phyloP scores from a whole-genome alignment of 2,113 vertebrate genomes.

The Peucedramus taeniatus region DNA sequence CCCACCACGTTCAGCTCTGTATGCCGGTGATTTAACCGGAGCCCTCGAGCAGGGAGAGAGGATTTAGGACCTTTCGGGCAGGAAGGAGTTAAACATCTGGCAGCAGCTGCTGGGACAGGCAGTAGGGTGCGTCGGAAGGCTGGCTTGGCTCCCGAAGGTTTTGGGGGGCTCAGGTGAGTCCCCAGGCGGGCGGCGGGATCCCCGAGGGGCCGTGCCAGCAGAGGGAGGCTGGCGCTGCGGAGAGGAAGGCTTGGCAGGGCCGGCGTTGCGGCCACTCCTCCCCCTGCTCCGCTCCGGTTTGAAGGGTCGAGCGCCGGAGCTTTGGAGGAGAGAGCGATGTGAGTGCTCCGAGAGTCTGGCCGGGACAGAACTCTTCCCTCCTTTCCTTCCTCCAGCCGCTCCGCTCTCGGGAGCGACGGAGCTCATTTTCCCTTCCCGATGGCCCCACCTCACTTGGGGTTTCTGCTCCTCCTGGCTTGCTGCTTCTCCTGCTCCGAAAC shows the following conservation, averaged over 20 bases:
- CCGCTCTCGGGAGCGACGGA: accelerated
- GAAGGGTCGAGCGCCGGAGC: conserved; percentile 29
- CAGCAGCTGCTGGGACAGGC: neutral
- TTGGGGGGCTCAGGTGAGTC: neutral
- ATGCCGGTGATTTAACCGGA: neutral
- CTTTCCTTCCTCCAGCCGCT: neutral
- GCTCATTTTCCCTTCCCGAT: neutral
- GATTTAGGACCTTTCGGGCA: neutral
- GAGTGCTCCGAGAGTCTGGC: conserved; percentile 37
- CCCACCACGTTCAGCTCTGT: accelerated
- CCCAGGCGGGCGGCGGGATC: neutral
- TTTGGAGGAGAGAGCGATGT: conserved; percentile 63
- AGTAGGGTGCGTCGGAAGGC: neutral
- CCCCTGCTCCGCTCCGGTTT: neutral
- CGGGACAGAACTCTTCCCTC: neutral
- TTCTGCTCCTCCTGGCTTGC: conserved; percentile 69
- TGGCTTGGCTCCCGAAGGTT: neutral
- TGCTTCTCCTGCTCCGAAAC: conserved; percentile 53
- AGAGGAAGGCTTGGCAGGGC: conserved; percentile 12
- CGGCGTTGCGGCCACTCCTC: conserved; percentile 52
- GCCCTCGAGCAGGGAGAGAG: neutral
- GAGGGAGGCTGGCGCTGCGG: neutral
- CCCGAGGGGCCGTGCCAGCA: neutral
- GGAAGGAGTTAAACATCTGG: conserved; percentile 25
- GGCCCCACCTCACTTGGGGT: conserved; percentile 32